Evolutionary conservation across 2,888 invertebrate species (phyloP).

Genomic region (Drosophila anceps): DNA sequence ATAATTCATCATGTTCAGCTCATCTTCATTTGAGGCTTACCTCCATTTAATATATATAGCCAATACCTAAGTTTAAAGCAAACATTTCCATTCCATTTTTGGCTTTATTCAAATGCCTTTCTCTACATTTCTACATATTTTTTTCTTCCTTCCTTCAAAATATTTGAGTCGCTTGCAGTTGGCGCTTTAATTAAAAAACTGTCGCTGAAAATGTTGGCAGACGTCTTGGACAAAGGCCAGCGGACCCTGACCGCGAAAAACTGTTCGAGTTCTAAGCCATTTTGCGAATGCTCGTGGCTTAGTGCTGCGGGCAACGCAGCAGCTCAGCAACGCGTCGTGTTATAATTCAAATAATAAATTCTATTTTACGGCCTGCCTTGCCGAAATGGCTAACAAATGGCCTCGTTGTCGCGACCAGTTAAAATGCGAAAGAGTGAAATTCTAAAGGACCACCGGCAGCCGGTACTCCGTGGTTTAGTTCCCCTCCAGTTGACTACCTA

Average conservation of each 20-base stretch:
- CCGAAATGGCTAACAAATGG: constrained; percentile 60
- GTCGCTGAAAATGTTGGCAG: constrained; percentile 38
- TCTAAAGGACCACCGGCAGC: constrained; percentile 11
- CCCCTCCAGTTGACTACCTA: neutral
- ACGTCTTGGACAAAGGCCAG: constrained; percentile 31
- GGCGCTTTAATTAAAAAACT: constrained; percentile 58
- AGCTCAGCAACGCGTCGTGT: constrained; percentile 34
- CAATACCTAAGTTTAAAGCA: neutral
- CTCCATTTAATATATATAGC: neutral
- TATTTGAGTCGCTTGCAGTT: constrained; percentile 5
- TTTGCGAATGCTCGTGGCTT: constrained; percentile 17
- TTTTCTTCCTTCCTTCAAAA: neutral
- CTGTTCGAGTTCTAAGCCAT: constrained; percentile 32
- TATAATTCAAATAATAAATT: constrained; percentile 74
- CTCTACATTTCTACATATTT: neutral
- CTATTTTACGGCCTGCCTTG: constrained; percentile 66
- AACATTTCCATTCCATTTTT: neutral
- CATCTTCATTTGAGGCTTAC: neutral
- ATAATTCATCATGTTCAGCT: too few species aligned
- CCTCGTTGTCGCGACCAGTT: constrained; percentile 47
- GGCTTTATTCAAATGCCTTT: neutral
- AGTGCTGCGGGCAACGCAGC: constrained; percentile 18
- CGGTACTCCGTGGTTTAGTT: neutral
- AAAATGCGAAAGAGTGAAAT: constrained; percentile 50
- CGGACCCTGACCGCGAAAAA: constrained; percentile 53